These are phyloP conservation scores for Ichneumon xanthorius DNA, from an alignment of 2,888 invertebrate species.

Conservation along the genomic window DNA sequence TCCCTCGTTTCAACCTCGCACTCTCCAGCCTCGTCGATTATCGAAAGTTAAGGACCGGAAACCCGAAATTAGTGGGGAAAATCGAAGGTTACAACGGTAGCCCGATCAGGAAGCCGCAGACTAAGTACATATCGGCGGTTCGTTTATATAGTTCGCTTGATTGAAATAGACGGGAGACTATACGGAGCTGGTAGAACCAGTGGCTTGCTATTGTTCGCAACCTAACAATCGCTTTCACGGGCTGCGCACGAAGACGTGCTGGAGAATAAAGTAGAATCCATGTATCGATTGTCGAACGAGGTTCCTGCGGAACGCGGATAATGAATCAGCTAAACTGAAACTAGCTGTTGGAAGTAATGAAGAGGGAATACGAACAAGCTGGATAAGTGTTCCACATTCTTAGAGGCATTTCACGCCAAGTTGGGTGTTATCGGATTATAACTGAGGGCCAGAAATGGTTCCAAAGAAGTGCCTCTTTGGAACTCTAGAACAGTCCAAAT, in stretches of 20 bases:
- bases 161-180: constrained; percentile 16
- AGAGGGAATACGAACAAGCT: background rate
- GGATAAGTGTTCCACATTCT: background rate
- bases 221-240: constrained; percentile 3
- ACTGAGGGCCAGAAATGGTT: background rate
- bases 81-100: constrained; percentile 20
- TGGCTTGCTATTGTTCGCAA: background rate
- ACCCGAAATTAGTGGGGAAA: constrained; percentile 42
- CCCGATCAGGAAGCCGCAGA: constrained; percentile 31
- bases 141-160: background rate
- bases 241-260: background rate
- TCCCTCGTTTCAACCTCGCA: constrained; percentile 33
- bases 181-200: background rate
- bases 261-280: background rate
- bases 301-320: background rate
- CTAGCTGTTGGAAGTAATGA: background rate
- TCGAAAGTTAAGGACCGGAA: constrained; percentile 44
- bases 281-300: background rate
- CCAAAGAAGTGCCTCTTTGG: background rate
- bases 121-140: constrained; percentile 3
- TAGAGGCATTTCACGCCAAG: background rate
- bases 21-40: constrained; percentile 32
- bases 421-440: background rate
- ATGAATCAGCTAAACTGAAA: background rate
- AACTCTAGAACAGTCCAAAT: no score